These are phyloP conservation scores for Geophilus truncorum DNA, from an alignment of 2,888 invertebrate genomes.

Conservation along the genomic window DNA sequence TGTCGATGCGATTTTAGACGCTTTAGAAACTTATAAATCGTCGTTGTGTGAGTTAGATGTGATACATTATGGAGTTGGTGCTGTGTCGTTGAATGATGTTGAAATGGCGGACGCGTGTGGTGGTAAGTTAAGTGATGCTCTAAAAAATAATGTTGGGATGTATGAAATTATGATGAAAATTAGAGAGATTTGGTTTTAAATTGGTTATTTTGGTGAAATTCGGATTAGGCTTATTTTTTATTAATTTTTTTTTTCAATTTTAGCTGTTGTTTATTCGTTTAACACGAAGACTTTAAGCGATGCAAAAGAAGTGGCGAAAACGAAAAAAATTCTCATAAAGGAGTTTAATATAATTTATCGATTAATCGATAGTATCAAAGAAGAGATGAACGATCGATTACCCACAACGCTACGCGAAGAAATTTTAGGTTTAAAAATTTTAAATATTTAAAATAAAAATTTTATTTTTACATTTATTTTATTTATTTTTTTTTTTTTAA, in stretches of 20 bases:
- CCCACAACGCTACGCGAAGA: conserved; percentile 71
- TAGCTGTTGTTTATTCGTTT: conserved; percentile 64
- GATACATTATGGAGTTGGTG: conserved; percentile 85
- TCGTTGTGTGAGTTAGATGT: conserved; percentile 71
- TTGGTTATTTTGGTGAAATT: no score
- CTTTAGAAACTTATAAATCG: conserved; percentile 78
- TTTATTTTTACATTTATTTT: no score
- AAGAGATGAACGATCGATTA: conserved; percentile 66
- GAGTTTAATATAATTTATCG: conserved; percentile 87
- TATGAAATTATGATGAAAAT: no score
- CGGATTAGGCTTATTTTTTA: no score
- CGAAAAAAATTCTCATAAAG: conserved; percentile 58
- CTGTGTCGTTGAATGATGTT: conserved; percentile 74
- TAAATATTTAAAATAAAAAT: background rate
- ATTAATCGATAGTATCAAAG: conserved; percentile 80
- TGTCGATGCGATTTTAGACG: conserved; percentile 88
- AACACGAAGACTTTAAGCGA: conserved; percentile 59
- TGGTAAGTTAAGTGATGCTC: conserved; percentile 46
- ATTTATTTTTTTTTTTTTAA: background rate
- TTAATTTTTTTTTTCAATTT: no score
- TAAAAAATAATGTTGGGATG: no score
- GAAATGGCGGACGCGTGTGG: conserved; percentile 70
- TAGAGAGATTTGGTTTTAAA: no score
- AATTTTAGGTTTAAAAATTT: conserved; percentile 56
- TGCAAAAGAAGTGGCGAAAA: conserved; percentile 53